Evolutionary conservation across 2,888 invertebrate species (phyloP).

Genomic region (Drosophila paramelanica): DNA sequence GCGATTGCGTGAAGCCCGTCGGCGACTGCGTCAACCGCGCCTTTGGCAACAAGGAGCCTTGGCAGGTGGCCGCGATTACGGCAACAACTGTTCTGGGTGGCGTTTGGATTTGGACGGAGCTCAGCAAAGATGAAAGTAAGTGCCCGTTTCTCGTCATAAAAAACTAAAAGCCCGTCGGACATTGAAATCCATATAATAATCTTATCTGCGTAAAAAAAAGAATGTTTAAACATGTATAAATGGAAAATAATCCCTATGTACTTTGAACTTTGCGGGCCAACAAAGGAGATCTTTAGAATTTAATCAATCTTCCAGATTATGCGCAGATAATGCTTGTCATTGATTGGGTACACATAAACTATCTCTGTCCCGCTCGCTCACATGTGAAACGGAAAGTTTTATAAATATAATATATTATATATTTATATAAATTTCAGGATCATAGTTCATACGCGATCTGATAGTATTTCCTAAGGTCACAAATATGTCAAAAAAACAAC

Average conservation of each 20-base stretch:
- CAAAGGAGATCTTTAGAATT: slow-evolving; percentile 4
- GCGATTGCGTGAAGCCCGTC: slow-evolving; percentile 79
- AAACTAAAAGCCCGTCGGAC: neutral
- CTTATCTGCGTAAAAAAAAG: slow-evolving; percentile 29
- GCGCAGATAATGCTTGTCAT: slow-evolving; percentile 21
- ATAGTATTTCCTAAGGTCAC: neutral
- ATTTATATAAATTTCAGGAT: neutral
- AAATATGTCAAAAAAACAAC: neutral
- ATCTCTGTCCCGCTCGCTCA: no score
- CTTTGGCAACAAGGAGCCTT: slow-evolving; percentile 90
- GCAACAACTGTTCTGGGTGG: slow-evolving; percentile 89
- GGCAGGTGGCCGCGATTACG: slow-evolving; percentile 92
- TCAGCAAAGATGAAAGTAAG: slow-evolving; percentile 90
- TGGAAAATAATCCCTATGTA: slow-evolving; percentile 15
- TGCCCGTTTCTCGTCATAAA: slow-evolving; percentile 38
- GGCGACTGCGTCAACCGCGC: slow-evolving; percentile 86
- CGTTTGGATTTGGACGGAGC: slow-evolving; percentile 90
- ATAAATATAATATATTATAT: no score
- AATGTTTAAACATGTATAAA: neutral
- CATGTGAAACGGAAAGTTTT: neutral
- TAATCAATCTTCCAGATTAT: slow-evolving; percentile 23
- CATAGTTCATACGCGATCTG: slow-evolving; percentile 15
- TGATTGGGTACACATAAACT: no score
- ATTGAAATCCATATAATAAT: slow-evolving; percentile 36
- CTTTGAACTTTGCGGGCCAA: slow-evolving; percentile 41